Evolutionary conservation across 2,797 vertebrate genomes (phyloP).

Genomic region (Chelon labrosus): DNA sequence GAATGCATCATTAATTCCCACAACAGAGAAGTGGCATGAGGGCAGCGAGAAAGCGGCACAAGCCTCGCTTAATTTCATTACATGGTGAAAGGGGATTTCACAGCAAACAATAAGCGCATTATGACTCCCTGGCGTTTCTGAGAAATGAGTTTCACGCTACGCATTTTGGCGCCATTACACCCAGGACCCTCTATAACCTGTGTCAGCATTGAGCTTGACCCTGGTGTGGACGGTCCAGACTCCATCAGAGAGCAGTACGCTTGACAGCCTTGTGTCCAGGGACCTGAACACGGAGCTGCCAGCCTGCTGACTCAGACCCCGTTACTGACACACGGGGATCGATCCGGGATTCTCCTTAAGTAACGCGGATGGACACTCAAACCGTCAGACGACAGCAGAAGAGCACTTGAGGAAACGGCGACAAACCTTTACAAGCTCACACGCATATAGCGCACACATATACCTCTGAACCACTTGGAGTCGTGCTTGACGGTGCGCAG

Average conservation of each 20-base stretch:
- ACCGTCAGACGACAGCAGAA: conserved; percentile 19
- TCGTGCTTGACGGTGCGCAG: conserved; percentile 96
- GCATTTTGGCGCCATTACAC: conserved; percentile 22
- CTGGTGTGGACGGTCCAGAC: conserved; percentile 3
- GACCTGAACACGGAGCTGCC: conserved; percentile 41
- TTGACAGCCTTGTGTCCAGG: conserved; percentile 25
- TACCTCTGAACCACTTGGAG: conserved; percentile 99
- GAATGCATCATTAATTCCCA: conserved; percentile 54
- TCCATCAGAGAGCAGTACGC: conserved; percentile 10
- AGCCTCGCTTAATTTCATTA: conserved; percentile 75
- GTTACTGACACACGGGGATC: conserved; percentile 41
- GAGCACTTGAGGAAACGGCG: neutral
- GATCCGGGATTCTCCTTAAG: conserved; percentile 45
- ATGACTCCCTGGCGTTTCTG: conserved; percentile 55
- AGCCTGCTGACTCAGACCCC: conserved; percentile 59
- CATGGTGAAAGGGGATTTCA: conserved; percentile 74
- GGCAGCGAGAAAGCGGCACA: conserved; percentile 56
- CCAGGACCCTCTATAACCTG: conserved; percentile 18
- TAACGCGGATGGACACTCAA: conserved; percentile 49
- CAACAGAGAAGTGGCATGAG: conserved; percentile 44
- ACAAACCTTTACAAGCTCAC: neutral
- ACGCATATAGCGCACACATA: neutral
- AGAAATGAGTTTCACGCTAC: conserved; percentile 50
- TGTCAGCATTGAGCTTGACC: conserved; percentile 4
- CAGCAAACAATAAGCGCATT: conserved; percentile 72